Evolutionary conservation across 1,140 invertebrate genomes (phyloP), one percentile per base, ranked within the genome.

Genomic region (Ericerus pela): DNA sequence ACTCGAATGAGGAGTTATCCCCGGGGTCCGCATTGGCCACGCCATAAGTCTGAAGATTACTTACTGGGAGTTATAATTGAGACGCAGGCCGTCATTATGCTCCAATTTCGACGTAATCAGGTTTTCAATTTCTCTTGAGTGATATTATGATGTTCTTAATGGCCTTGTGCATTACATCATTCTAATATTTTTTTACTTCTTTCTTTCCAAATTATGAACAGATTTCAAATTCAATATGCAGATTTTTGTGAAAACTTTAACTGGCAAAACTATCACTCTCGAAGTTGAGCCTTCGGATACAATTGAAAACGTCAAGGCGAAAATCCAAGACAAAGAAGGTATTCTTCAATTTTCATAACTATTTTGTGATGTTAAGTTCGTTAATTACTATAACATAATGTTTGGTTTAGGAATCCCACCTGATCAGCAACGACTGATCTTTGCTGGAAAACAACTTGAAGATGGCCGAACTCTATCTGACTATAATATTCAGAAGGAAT

Each of bases 181-280:
- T n/a, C 8, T n/a, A 33, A 10, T n/a, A 33, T 8, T n/a, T 10
- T 8, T 33, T 33, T n/a, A 33, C 8, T 33, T 33, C 8, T 33
- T 33, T 8, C 8, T 8, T 33, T 33, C 30, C n/a, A 33, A 33
- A 8, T 33, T 33, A 8, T 33, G 22, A 43, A 43, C 22, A 55
- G 29, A 6, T 33, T 33, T 33, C 30, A 10, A n/a, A 33, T 30
- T 37, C 54, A 38, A 27, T 28, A 93, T 94, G 89, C 89, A 94
- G 77, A 92, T 93, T 66, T 93, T 93, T 70, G 89, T 93, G 11
- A 93, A 92, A 71, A 93, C 88, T 66, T 76, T 93, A 31, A 92
- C 88, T 64, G 90, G 89, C 58, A 95, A 93, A 73, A 94, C 88
- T 71, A 93, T 94, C 73, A 92, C 89, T 60, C 80, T 93, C 63